Base-by-base conservation (phyloP, 1,140 invertebrate species). In the Trichonephila clavata region DNA sequence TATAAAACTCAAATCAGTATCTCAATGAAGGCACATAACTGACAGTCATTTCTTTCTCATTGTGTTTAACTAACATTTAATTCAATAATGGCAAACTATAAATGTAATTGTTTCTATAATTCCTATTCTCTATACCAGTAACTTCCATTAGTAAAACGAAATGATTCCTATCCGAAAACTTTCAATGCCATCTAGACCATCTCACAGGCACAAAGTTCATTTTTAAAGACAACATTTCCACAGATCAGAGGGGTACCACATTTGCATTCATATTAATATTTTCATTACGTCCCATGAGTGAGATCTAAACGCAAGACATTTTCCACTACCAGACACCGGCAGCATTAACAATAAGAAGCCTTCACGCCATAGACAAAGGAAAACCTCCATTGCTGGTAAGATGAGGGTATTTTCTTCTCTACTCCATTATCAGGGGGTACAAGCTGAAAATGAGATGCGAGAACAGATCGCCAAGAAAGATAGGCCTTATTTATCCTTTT, bases 401-500 rank as follows among this genome's bases (percentile, higher is more conserved):
- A 57, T 43, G 77, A 81, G 77, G 68, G 68, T 27, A 77, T 77
- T 77, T 77, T 77, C 68, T 77, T 77, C 68, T 32, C 14, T 32
- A 27, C 68, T 27, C 43, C 24, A 83, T 83, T 83, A 83, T n/a
- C 81, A 50, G 20, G 43, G 20, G 20, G 43, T 21, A 24, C 81
- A n/a, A 21, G 10, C 6, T 8, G 68, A 21, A 83, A 77, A 77
- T 77, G 68, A 77, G 68, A 77, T 77, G 68, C 68, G 68, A 61
- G 68, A 39, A 16, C 32, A 27, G 81, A 83, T 83, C 81, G 4
- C 81, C 50, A 50, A 20, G 24, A 77, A 27, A 83, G 81, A 83
- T 83, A 83, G 50, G 81, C 81, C 50, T 83, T 83, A 83, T 83
- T 83, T 83, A 83, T 83, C 39, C 81, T 59, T 83, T 77, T n/a